These are phyloP conservation scores for Paragorgia papillata DNA, from an alignment of 92 coral and sea anemone genomes.

Conservation along the genomic window DNA sequence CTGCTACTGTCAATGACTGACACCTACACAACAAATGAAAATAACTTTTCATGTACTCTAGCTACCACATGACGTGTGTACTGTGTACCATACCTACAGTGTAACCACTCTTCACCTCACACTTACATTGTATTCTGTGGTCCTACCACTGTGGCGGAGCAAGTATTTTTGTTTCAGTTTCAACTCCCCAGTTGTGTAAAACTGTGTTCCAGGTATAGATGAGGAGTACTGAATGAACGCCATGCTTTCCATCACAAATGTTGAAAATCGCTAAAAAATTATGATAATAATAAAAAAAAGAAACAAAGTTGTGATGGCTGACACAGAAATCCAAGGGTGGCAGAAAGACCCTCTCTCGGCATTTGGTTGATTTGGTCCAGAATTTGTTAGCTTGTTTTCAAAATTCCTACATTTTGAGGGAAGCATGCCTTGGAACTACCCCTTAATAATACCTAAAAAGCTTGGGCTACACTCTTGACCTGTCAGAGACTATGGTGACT, in stretches of 20 bases:
- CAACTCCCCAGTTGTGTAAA: slow-evolving; percentile 81
- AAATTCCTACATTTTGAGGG: too few species aligned
- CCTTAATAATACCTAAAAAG: too few species aligned
- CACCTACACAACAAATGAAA: slow-evolving; percentile 45
- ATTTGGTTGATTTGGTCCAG: too few species aligned
- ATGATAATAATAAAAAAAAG: background rate
- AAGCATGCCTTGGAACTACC: too few species aligned
- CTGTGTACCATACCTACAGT: too few species aligned
- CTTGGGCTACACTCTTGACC: too few species aligned
- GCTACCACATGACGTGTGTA: too few species aligned
- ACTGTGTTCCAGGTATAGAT: slow-evolving; percentile 91
- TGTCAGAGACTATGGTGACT: too few species aligned
- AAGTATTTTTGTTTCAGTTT: slow-evolving; percentile 73
- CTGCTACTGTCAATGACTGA: slow-evolving; percentile 80
- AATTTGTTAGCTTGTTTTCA: too few species aligned
- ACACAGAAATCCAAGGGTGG: background rate
- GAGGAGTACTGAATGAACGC: slow-evolving; percentile 75
- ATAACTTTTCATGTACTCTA: background rate
- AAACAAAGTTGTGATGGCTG: background rate
- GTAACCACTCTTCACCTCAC: too few species aligned
- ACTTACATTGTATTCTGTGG: slow-evolving; percentile 72
- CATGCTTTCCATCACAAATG: slow-evolving; percentile 87
- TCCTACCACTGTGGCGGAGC: slow-evolving; percentile 82
- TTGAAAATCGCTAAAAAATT: slow-evolving; percentile 73
- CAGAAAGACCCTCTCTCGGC: too few species aligned